phyloP scores from a whole-genome alignment of 64 coral and sea anemone genomes.

The Montipora capricornis region DNA sequence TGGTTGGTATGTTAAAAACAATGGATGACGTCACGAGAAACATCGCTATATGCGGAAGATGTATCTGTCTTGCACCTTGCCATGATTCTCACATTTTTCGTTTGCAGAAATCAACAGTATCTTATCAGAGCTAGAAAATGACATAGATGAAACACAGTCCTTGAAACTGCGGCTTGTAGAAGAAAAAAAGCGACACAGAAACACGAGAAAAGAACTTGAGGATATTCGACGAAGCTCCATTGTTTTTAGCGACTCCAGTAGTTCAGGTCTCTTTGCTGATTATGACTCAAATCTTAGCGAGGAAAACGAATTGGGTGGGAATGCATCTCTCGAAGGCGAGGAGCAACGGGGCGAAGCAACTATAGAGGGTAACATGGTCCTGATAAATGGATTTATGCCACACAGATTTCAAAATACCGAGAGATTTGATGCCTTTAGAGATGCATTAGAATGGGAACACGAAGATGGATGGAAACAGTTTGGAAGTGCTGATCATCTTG shows the following conservation, averaged over 20 bases:
- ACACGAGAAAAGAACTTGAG: conserved; percentile 57
- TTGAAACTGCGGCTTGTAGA: conserved; percentile 59
- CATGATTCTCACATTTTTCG: not conserved
- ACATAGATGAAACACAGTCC: conserved; percentile 59
- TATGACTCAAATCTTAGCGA: conserved; percentile 58
- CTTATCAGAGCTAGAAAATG: conserved; percentile 38
- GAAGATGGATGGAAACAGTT: conserved; percentile 31
- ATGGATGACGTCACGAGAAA: too few species aligned
- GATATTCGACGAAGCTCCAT: conserved; percentile 55
- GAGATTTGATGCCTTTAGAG: not conserved
- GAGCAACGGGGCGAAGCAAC: conserved; percentile 6
- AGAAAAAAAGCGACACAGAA: conserved; percentile 54
- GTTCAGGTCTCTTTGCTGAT: conserved; percentile 44
- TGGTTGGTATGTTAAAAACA: too few species aligned
- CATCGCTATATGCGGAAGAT: too few species aligned
- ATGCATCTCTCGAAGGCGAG: not conserved
- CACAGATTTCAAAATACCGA: not conserved
- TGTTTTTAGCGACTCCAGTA: conserved; percentile 63
- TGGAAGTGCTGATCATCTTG: conserved; percentile 44
- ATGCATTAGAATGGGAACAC: conserved; percentile 48
- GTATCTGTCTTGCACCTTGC: too few species aligned
- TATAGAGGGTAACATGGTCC: not conserved
- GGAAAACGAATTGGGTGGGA: not conserved
- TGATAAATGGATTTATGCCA: not conserved
- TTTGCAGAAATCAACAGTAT: conserved; percentile 51